phyloP scores from a whole-genome alignment of 2,797 vertebrate genomes.

The Mus minutoides region DNA sequence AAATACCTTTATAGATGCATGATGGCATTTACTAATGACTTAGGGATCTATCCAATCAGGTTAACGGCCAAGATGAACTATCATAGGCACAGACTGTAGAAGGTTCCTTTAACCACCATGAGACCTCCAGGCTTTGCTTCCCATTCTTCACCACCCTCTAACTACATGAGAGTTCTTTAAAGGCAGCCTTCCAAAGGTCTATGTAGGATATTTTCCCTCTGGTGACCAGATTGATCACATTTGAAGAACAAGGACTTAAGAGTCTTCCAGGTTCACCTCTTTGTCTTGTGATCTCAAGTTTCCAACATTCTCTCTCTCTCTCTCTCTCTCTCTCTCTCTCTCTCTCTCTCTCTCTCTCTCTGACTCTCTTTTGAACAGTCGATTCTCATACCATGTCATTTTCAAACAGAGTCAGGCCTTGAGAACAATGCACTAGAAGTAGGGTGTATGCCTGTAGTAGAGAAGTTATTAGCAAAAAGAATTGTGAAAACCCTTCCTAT shows the following conservation, averaged over 20 bases:
- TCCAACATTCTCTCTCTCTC: not conserved
- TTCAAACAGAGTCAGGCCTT: not conserved
- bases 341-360: not conserved
- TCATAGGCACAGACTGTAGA: not conserved
- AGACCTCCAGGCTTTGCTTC: not conserved
- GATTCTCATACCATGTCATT: not conserved
- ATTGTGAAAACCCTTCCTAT: not conserved
- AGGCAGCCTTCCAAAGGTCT: not conserved
- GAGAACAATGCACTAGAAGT: not conserved
- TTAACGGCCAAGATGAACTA: not conserved
- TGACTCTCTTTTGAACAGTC: not conserved
- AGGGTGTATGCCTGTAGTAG: not conserved
- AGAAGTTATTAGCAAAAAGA: not conserved
- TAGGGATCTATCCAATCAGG: not conserved
- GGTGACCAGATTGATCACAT: not conserved
- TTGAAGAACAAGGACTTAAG: not conserved
- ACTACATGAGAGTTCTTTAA: not conserved
- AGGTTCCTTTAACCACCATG: fast-evolving
- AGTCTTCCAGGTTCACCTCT: not conserved
- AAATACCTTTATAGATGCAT: not conserved
- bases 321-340: not conserved
- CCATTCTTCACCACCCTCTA: too few relatives aligned
- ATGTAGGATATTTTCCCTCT: not conserved
- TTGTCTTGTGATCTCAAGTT: not conserved
- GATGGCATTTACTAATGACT: not conserved